Evolutionary conservation across 1,140 invertebrate genomes (phyloP), one percentile per base, ranked within the genome.

Genomic region (Halictus rubicundus): DNA sequence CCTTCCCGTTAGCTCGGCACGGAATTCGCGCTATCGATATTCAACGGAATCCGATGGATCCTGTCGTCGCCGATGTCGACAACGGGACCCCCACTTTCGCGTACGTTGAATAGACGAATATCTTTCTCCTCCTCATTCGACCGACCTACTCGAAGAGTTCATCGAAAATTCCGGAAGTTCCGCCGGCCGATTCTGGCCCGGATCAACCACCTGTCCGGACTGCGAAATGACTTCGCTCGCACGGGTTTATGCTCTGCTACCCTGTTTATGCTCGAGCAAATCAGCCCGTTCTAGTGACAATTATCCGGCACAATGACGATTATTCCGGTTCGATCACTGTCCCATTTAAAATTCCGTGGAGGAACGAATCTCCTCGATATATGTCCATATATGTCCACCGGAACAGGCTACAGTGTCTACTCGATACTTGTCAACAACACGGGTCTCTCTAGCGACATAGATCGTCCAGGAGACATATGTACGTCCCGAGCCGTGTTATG

Each of bases 21-120:
- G n/a, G 73, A 83, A 83, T 80, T 80, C 75, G 46, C 52, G 63
- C 78, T 65, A 81, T 85, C 83, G 85, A 87, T 86, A 86, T 82
- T 88, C 84, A 87, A 65, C 74, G 74, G 78, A 85, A 81, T 85
- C 81, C 78, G 70, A 80, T 60, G 72, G 71, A 60, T 68, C 65
- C 66, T 69, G 63, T 76, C 65, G 65, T 25, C 49, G 59, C 46
- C 42, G 37, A 14, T 39, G 52, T 61, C 27, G 78, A 80, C 71
- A 73, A 80, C 54, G 63, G 46, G 23, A n/a, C 39, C 39, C 54
- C 39, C n/a, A n/a, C 27, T 42, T 32, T 52, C 52, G 23, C 16
- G 10, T 25, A 27, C 42, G 52, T 23, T 23, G 70, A 68, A 70
- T 54, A 64, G 66, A 71, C 60, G 66, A 78, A 70, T 78, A 78